Conservation (phyloP, 2,888 invertebrate genomes). For the Drosophila hawaiiensis region DNA sequence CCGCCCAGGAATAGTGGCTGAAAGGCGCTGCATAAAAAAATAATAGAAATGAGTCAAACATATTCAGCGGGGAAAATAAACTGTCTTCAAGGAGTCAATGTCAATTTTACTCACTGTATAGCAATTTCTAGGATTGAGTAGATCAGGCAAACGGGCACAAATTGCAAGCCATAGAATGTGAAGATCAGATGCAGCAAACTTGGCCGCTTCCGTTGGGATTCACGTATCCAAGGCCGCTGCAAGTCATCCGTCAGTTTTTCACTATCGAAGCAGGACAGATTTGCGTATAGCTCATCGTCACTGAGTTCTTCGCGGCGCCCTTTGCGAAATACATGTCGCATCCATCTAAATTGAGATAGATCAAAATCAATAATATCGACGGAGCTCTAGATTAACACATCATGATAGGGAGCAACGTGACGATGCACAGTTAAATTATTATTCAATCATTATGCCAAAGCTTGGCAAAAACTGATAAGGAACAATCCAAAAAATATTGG, state of each 20-base stretch:
- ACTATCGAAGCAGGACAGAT: conserved; percentile 85
- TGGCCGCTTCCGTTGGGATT: conserved; percentile 71
- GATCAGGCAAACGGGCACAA: conserved; percentile 82
- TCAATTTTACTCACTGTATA: conserved; percentile 69
- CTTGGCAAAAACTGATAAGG: neutral
- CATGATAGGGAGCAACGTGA: neutral
- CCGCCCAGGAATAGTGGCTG: conserved; percentile 89
- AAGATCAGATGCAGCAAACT: conserved; percentile 85
- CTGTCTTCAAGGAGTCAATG: neutral
- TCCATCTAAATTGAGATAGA: conserved; percentile 61
- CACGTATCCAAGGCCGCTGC: conserved; percentile 85
- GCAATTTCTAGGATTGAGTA: conserved; percentile 82
- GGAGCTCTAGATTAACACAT: neutral
- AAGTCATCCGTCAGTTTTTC: conserved; percentile 82
- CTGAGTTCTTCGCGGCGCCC: conserved; percentile 60
- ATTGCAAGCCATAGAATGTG: conserved; percentile 84
- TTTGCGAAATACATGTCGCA: conserved; percentile 75
- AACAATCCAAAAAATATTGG: neutral
- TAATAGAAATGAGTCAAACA: neutral
- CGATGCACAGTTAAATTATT: neutral
- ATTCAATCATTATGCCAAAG: neutral
- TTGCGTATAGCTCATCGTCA: conserved; percentile 78
- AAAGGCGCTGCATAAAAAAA: conserved; percentile 86
- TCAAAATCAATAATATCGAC: neutral
- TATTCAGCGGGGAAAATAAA: neutral